These are phyloP conservation scores for Galaxea fascicularis DNA, from an alignment of 92 coral and sea anemone genomes.

Conservation along the genomic window DNA sequence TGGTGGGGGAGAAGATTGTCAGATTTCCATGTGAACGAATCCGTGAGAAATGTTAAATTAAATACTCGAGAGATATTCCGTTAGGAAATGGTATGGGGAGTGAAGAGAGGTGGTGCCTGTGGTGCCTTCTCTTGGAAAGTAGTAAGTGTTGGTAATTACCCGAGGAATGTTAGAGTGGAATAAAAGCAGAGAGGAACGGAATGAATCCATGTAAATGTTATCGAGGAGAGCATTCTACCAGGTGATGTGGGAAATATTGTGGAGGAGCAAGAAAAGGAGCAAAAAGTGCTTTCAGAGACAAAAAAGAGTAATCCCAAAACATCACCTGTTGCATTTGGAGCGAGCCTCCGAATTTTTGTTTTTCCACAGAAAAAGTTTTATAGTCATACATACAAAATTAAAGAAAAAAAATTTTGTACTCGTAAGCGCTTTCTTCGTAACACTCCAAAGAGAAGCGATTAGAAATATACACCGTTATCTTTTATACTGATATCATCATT, in stretches of 20 bases:
- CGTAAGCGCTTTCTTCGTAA: neutral
- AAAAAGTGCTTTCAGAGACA: too few species aligned
- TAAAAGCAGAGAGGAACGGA: neutral
- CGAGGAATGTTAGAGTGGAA: neutral
- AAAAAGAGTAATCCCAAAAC: too few species aligned
- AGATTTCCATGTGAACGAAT: slow-evolving; percentile 2
- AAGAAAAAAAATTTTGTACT: neutral
- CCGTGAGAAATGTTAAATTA: neutral
- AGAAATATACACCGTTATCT: slow-evolving; percentile 1
- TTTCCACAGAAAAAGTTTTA: slow-evolving; percentile 18
- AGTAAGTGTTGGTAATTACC: neutral
- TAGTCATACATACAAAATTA: neutral
- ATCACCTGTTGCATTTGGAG: too few species aligned
- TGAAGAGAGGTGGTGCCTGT: neutral
- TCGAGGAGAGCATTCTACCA: too few species aligned
- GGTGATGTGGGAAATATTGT: too few species aligned
- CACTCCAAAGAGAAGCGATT: neutral
- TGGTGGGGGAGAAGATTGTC: slow-evolving; percentile 48
- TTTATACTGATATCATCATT: neutral
- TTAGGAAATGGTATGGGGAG: neutral
- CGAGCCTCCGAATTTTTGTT: too few species aligned
- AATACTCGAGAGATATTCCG: slow-evolving; percentile 4
- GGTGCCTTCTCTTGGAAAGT: neutral
- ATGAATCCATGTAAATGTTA: neutral
- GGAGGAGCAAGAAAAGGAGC: too few species aligned